phyloP scores from a whole-genome alignment of 2,113 vertebrate species.

The Sarotherodon lohbergeri region DNA sequence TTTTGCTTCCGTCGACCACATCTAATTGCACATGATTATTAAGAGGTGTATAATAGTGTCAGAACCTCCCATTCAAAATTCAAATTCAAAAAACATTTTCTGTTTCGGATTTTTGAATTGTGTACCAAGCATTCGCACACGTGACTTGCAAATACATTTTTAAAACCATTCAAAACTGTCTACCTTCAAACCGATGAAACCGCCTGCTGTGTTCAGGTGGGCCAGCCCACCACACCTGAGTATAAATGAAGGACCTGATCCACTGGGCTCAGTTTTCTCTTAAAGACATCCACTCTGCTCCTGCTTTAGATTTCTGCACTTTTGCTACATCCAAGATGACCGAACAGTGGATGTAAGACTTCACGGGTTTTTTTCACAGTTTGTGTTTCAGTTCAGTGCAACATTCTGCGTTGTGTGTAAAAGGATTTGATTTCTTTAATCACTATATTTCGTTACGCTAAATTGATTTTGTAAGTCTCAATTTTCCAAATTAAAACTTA shows the following conservation, averaged over 20 bases:
- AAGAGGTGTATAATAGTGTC: accelerated
- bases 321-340: not conserved
- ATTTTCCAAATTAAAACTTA: not conserved
- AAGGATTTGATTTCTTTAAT: not conserved
- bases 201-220: not conserved
- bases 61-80: not conserved
- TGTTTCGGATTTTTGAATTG: not conserved
- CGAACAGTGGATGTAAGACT: not conserved
- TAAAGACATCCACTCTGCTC: not conserved
- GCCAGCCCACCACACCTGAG: not conserved
- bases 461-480: not conserved
- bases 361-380: not conserved
- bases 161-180: not conserved
- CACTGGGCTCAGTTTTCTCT: not conserved
- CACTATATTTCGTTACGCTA: not conserved
- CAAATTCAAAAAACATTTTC: not conserved
- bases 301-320: not conserved
- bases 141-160: not conserved
- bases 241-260: not conserved
- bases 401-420: not conserved
- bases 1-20: not conserved
- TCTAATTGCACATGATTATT: not conserved
- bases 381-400: not conserved
- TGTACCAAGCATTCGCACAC: not conserved
- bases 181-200: not conserved